Conservation (phyloP, 2,113 vertebrate genomes). For the Centropus bengalensis region DNA sequence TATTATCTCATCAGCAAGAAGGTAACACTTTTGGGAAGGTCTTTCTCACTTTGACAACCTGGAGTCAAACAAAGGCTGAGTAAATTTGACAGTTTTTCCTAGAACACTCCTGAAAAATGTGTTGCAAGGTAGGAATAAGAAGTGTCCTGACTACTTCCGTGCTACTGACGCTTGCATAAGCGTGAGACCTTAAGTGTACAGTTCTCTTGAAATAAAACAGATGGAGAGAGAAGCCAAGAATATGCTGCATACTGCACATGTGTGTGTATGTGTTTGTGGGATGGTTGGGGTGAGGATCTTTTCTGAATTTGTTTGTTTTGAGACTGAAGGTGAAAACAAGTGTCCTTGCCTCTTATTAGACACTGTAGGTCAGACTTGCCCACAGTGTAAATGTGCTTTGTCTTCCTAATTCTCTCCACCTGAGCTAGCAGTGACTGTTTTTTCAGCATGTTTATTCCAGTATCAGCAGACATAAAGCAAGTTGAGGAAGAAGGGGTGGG, state of each 20-base stretch:
- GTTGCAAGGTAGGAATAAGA: not conserved
- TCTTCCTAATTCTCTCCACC: not conserved
- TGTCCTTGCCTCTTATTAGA: not conserved
- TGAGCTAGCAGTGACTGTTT: constrained; percentile 5
- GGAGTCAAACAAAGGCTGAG: not conserved
- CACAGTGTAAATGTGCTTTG: not conserved
- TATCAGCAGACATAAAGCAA: constrained; percentile 35
- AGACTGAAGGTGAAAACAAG: constrained; percentile 3
- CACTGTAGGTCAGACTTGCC: not conserved
- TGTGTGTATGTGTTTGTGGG: not conserved
- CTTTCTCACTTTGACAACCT: not conserved
- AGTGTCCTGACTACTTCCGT: not conserved
- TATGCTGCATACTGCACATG: not conserved
- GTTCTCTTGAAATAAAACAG: not conserved
- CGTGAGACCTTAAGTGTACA: not conserved
- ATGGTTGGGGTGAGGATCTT: not conserved
- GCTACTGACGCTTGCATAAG: not conserved
- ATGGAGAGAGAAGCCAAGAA: not conserved
- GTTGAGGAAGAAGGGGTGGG: not conserved
- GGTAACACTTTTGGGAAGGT: not conserved
- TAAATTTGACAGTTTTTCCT: not conserved
- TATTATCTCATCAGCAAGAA: not conserved
- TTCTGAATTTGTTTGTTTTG: not conserved
- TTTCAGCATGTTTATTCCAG: not conserved
- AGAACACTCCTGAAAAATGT: not conserved